These are phyloP conservation scores for Theocolax elegans DNA, from an alignment of 1,140 invertebrate genomes.

Conservation along the genomic window DNA sequence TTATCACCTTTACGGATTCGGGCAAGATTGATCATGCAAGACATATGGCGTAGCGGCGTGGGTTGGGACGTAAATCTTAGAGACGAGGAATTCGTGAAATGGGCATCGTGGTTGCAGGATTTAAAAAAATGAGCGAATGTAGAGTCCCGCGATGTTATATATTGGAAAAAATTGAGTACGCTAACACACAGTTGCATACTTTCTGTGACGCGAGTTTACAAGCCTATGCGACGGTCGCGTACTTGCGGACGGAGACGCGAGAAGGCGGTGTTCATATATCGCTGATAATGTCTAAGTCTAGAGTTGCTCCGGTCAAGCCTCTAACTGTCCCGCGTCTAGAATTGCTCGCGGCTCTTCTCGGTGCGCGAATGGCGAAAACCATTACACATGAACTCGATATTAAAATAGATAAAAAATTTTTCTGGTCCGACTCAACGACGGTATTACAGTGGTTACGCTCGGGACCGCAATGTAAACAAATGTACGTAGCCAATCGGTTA, in stretches of 20 bases:
- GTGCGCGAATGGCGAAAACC: conserved; percentile 45
- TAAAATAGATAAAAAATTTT: conserved; percentile 1
- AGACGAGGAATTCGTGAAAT: background rate
- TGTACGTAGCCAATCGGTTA: conserved; percentile 60
- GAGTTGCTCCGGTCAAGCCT: background rate
- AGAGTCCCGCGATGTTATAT: background rate
- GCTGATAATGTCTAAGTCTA: background rate
- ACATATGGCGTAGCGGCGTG: conserved; percentile 45
- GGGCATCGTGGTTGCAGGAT: background rate
- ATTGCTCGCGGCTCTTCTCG: conserved; percentile 55
- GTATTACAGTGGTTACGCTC: conserved; percentile 52
- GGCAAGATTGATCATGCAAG: conserved; percentile 57
- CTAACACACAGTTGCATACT: background rate
- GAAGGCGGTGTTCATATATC: background rate
- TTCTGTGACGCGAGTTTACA: background rate
- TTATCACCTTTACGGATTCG: conserved; percentile 53
- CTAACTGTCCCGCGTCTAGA: conserved; percentile 52
- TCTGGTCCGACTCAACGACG: conserved; percentile 56
- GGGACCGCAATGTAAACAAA: conserved; percentile 49
- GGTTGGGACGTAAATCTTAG: conserved; percentile 16
- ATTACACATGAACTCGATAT: conserved; percentile 45
- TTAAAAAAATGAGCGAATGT: background rate
- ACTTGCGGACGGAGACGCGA: background rate
- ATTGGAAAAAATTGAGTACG: too few species aligned
- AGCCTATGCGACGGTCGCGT: background rate